These are phyloP conservation scores for Bolinopsis microptera DNA, from an alignment of 37 sponge, comb jelly and placozoan species.

Conservation along the genomic window DNA sequence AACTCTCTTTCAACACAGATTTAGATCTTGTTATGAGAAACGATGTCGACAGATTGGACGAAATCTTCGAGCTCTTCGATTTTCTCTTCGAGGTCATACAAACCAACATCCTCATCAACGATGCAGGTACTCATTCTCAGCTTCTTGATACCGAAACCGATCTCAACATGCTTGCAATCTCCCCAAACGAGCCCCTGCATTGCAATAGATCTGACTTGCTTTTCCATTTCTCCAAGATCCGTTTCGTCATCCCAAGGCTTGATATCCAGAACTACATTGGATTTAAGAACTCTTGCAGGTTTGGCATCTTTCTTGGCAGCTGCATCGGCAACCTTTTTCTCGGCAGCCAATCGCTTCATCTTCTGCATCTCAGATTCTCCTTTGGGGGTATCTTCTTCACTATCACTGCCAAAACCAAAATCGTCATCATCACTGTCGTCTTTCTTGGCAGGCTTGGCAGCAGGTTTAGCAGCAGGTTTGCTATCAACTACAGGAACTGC, in stretches of 20 bases:
- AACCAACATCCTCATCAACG: constrained; percentile 86
- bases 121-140: constrained; percentile 85
- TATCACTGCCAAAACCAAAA: constrained; percentile 27
- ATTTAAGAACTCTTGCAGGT: constrained; percentile 7
- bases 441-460: not conserved
- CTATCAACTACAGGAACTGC: not conserved
- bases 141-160: constrained; percentile 93
- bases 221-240: constrained; percentile 61
- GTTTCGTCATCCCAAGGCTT: constrained; percentile 71
- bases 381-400: constrained; percentile 39
- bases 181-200: constrained; percentile 68
- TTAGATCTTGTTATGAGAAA: constrained; percentile 91
- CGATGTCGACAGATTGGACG: constrained; percentile 90
- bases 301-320: constrained; percentile 64
- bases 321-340: constrained; percentile 32
- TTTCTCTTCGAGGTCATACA: constrained; percentile 85
- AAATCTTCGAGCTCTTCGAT: constrained; percentile 81
- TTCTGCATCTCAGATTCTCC: constrained; percentile 43
- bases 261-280: constrained; percentile 65
- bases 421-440: constrained; percentile 68
- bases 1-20: not conserved
- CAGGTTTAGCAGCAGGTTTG: constrained; percentile 34
- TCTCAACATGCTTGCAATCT: constrained; percentile 76
- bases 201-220: constrained; percentile 32
- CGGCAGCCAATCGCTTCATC: constrained; percentile 35